Conservation (phyloP, 2,888 invertebrate genomes). For the Poecilobothrus nobilitatus region DNA sequence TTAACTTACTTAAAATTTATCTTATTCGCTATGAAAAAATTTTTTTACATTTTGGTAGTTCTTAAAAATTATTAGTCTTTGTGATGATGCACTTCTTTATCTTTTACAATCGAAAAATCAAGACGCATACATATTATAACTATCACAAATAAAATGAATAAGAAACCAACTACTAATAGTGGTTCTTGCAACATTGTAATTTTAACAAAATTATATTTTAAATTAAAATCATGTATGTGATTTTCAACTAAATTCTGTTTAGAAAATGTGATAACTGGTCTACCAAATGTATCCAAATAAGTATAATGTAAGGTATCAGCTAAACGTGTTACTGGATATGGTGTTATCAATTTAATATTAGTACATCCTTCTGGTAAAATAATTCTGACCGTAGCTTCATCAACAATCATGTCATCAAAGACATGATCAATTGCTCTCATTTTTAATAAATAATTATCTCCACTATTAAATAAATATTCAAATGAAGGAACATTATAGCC, state of each 20-base stretch:
- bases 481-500: constrained; percentile 97
- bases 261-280: constrained; percentile 75
- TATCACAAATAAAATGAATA: constrained; percentile 80
- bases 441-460: constrained; percentile 72
- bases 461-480: constrained; percentile 80
- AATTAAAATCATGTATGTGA: constrained; percentile 90
- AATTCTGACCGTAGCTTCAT: constrained; percentile 77
- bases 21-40: not conserved
- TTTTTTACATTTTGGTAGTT: not conserved
- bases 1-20: not conserved
- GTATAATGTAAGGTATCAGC: constrained; percentile 76
- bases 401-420: constrained; percentile 92
- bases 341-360: constrained; percentile 71
- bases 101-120: constrained; percentile 86
- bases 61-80: not conserved
- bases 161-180: constrained; percentile 74
- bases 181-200: constrained; percentile 88
- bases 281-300: constrained; percentile 89
- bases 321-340: constrained; percentile 68
- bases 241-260: constrained; percentile 87
- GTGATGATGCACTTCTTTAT: constrained; percentile 44
- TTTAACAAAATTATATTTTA: constrained; percentile 81
- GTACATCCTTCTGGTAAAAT: constrained; percentile 89
- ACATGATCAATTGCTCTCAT: constrained; percentile 95
- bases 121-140: constrained; percentile 91